Conservation (phyloP, 2,888 invertebrate genomes). For the Philonicus albiceps region DNA sequence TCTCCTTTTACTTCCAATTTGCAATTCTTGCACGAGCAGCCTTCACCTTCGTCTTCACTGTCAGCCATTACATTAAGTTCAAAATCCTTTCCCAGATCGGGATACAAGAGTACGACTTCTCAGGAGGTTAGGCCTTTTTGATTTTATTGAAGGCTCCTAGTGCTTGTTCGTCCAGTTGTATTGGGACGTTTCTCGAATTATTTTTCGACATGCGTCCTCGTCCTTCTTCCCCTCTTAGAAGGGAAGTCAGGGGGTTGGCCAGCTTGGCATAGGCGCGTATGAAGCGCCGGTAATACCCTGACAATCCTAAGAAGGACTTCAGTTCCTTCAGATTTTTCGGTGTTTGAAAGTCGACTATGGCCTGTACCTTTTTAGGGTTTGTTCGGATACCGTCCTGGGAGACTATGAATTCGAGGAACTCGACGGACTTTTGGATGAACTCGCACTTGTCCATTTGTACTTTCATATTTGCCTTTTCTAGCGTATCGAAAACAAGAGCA, state of each 20-base stretch:
- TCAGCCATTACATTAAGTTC: neutral
- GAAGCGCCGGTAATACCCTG: neutral
- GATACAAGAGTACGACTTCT: constrained; percentile 30
- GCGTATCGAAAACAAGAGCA: neutral
- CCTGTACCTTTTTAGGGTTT: neutral
- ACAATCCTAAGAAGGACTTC: neutral
- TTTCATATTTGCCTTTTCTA: neutral
- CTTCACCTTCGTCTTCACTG: too few relatives aligned
- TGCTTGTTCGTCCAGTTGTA: neutral
- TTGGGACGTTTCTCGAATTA: neutral
- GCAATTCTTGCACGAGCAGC: too few relatives aligned
- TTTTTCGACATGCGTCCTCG: constrained; percentile 41
- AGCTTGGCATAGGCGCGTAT: neutral
- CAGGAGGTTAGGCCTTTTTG: constrained; percentile 14
- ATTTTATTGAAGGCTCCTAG: neutral
- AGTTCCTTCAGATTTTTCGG: neutral
- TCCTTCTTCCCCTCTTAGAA: neutral
- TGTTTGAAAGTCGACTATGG: neutral
- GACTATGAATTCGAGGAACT: neutral
- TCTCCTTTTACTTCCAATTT: too few relatives aligned
- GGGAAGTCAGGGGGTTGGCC: constrained; percentile 20
- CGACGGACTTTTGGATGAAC: neutral
- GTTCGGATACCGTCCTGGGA: neutral
- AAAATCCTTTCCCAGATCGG: constrained; percentile 23
- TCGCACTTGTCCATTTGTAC: neutral